Percentiles rank a stretch among this genome's conserved stretches.
Conservation (phyloP, 2,797 vertebrate species). For the Protonibea diacanthus region DNA sequence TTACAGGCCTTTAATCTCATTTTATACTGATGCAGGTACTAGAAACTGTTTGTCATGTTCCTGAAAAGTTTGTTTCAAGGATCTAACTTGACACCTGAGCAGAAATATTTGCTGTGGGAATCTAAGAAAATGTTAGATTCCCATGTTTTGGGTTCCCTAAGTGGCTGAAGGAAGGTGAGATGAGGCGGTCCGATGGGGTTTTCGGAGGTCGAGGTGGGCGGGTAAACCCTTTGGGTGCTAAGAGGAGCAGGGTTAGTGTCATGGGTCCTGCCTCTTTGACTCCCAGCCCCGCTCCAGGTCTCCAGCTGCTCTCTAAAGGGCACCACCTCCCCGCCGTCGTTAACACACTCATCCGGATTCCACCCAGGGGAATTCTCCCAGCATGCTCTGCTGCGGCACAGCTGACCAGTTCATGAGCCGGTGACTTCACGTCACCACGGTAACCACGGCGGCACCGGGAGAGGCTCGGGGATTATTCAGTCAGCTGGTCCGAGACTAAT, state of each 20-base stretch:
- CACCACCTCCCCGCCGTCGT: slow-evolving; percentile 7
- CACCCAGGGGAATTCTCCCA: slow-evolving; percentile 44
- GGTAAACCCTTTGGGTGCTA: not conserved
- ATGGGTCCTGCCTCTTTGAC: slow-evolving; percentile 21
- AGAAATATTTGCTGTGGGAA: too few species aligned
- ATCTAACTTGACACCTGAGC: too few species aligned
- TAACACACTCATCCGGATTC: slow-evolving; percentile 46
- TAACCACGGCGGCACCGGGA: slow-evolving; percentile 5
- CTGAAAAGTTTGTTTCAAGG: too few species aligned
- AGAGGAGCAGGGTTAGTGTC: not conserved
- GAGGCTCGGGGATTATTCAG: not conserved
- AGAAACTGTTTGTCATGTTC: too few species aligned
- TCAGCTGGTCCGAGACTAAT: slow-evolving; percentile 9
- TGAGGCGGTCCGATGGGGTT: not conserved
- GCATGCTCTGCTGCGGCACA: slow-evolving; percentile 45
- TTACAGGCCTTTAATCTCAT: too few species aligned
- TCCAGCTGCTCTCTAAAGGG: slow-evolving; percentile 35
- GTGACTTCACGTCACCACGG: slow-evolving; percentile 50
- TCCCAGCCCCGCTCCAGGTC: slow-evolving; percentile 23
- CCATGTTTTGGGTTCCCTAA: not conserved
- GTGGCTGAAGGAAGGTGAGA: not conserved
- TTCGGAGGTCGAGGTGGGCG: not conserved
- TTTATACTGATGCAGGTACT: too few species aligned
- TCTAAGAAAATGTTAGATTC: too few species aligned
- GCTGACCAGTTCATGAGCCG: slow-evolving; percentile 10